Percentiles rank a stretch among this genome's conserved stretches.
Evolutionary conservation across 2,113 vertebrate genomes (phyloP).

Genomic region (Galemys pyrenaicus): DNA sequence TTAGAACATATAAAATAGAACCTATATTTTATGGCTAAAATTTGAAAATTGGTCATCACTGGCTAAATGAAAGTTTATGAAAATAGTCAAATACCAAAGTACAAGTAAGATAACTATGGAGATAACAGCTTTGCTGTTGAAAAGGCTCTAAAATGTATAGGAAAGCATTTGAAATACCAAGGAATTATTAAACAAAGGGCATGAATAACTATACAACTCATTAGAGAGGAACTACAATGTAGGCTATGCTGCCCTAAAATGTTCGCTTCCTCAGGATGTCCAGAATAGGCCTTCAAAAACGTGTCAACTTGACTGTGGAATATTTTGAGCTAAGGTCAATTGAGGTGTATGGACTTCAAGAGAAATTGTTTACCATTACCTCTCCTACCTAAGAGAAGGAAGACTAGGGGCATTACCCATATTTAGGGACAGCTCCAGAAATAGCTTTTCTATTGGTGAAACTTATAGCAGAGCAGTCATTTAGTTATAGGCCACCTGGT

Average conservation of each 20-base stretch:
- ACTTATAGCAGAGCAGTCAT: background rate
- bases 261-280: background rate
- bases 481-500: background rate
- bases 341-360: background rate
- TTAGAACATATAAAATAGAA: slow-evolving; percentile 27
- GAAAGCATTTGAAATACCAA: slow-evolving; percentile 27
- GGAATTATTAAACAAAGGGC: slow-evolving; percentile 31
- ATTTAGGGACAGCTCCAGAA: background rate
- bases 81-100: slow-evolving; percentile 8
- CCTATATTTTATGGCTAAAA: slow-evolving; percentile 8
- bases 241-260: background rate
- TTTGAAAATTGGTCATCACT: background rate
- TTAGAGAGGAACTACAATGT: slow-evolving; percentile 31
- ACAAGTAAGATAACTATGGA: slow-evolving; percentile 1
- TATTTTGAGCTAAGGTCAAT: background rate
- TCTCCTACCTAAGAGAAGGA: background rate
- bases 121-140: background rate
- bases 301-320: background rate
- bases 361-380: background rate
- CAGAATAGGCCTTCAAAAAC: no score
- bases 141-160: background rate
- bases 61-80: slow-evolving; percentile 18
- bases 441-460: background rate
- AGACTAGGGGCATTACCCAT: background rate
- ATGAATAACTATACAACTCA: background rate